Base-by-base conservation (phyloP, 2,888 invertebrate genomes). In the Emmelina monodactyla region DNA sequence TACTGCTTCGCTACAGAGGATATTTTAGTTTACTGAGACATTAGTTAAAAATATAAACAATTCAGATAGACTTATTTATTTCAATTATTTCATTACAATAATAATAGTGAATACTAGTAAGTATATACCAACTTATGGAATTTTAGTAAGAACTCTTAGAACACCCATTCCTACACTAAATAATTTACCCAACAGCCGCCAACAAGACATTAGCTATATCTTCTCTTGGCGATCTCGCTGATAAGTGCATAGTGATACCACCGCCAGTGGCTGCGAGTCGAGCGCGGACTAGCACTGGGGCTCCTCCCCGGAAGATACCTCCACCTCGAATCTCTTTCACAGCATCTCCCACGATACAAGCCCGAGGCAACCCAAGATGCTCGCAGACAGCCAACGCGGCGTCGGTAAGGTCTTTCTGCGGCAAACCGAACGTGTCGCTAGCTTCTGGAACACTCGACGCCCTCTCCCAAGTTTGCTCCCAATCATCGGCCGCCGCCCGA, bases 241-340 rank as follows among this genome's bases (percentile, higher is more conserved):
- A 91, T 35, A 98, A 76, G 62, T 95, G 92, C 92, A 98, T 94
- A 2, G 95, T 95, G 0, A 97, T 92, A n/a, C 91, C 89, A 14
- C 83, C 84, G 16, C 81, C 60, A 7, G 11, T 5, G 0, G 87
- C 84, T n/a, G 94, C 79, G 40, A 94, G 63, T 62, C 94, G 92
- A 2, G 95, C 91, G 40, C 91, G 82, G 0, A 95, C 92, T 35
- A 97, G 73, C 16, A 97, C 88, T 38, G 97, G 94, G 35, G 89
- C 87, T 0, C 95, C 95, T 1, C 95, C 95, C 37, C 98, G 85
- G 63, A 94, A 99, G 14, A 92, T 81, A 5, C 96, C 99, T 22
- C 62, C 62, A 0, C 72, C 78, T 0, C 72, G 43, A 0, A 78
- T 72, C 22, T 78, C 75, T 35, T 75, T 76, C 0, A 79, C 66